Evolutionary conservation across 2,888 invertebrate species (phyloP), one percentile per base, ranked within the genome.

Genomic region (Andrena minutula): DNA sequence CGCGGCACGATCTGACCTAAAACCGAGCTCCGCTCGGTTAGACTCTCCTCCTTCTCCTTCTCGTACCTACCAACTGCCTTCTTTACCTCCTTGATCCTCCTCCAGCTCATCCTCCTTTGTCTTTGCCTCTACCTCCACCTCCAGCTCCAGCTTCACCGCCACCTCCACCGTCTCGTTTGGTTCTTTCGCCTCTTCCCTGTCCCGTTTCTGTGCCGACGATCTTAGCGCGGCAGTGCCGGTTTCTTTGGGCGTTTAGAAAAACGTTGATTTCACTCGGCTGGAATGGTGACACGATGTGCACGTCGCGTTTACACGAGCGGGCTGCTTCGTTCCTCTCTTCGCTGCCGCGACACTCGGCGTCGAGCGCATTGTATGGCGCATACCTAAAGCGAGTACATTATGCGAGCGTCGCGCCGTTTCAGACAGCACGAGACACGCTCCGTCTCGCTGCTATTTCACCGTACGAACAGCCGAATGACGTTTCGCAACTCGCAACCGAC

Each of bases 1-100:
- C 93, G 89, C 90, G 83, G 91, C 93, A 93, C 93, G 93, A 92
- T 92, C 89, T 93, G 93, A 92, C 93, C 93, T 93, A 92, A 93
- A 93, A 93, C 88, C 90, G 88, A 85, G 86, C 85, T 81, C 73
- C 35, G 77, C 83, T 90, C 90, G 90, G 85, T 85, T 86, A 81
- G 83, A 81, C 74, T 89, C 88, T 88, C 86, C 86, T 86, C 85
- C 66, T 47, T 35, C 63, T 53, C 79, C 75, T 49, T 70, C 51
- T 51, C 75, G 56, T 32, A 75, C 53, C 76, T 68, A 51, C 72
- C 81, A 23, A 41, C 75, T 61, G 73, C 53, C 79, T 76, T 63
- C 78, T 72, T 78, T 63, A 58, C 79, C 79, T 77, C 74, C 70
- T 78, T 53, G 58, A 77, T 88, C 86, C 86, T 84, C 85, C 85